Evolutionary conservation across 2,113 vertebrate species (phyloP).

Genomic region (Oreochromis niloticus): DNA sequence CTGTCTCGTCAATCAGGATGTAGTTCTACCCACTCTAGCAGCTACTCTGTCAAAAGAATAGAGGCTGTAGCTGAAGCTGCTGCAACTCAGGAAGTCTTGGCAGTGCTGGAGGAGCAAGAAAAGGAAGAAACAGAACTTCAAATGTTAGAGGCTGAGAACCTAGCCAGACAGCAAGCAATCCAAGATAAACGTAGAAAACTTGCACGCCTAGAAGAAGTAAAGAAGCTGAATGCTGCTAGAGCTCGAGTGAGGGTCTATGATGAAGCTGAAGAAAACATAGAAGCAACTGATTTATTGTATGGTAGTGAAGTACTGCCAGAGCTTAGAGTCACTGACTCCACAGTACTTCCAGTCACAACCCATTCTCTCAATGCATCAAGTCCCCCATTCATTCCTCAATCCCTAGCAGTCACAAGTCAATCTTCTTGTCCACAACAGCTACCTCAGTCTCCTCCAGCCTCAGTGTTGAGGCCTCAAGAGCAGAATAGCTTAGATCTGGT

Average conservation of each 20-base stretch:
- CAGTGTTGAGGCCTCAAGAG: not conserved
- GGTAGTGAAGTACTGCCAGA: not conserved
- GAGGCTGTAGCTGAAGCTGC: conserved; percentile 15
- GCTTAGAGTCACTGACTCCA: not conserved
- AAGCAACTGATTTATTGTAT: not conserved
- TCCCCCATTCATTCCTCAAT: not conserved
- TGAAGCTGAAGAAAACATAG: not conserved
- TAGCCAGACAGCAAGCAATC: too few species aligned
- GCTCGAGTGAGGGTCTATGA: conserved; percentile 1
- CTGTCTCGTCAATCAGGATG: not conserved
- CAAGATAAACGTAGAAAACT: conserved; percentile 3
- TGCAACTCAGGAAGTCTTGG: not conserved
- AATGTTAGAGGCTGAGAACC: too few species aligned
- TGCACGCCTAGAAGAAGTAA: not conserved
- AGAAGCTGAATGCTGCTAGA: conserved; percentile 9
- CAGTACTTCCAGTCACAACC: not conserved
- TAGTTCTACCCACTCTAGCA: not conserved
- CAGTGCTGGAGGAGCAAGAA: conserved; percentile 15
- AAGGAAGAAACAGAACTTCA: not conserved
- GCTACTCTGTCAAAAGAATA: not conserved
- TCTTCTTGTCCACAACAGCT: not conserved
- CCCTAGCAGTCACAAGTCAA: not conserved
- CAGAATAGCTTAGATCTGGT: not conserved
- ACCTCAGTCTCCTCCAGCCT: not conserved
- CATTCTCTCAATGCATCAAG: not conserved